These are phyloP conservation scores for Nyctalus aviator DNA, from an alignment of 2,797 vertebrate species.

Conservation along the genomic window DNA sequence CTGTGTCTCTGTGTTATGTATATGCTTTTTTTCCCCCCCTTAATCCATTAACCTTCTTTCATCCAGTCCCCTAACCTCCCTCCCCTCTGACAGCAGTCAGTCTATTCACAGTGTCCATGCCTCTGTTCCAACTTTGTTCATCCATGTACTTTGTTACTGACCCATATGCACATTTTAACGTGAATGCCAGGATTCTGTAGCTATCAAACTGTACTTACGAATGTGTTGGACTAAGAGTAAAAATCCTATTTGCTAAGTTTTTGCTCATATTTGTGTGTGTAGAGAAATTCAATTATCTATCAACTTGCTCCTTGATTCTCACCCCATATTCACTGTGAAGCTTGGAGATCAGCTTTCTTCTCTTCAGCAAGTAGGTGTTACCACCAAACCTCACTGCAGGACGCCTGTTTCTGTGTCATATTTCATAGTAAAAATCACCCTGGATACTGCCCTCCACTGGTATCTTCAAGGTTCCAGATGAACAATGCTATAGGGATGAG, in stretches of 20 bases:
- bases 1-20: too few species aligned
- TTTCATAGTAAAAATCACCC: neutral
- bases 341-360: neutral
- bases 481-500: neutral
- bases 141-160: neutral
- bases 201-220: neutral
- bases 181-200: neutral
- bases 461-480: neutral
- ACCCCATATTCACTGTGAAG: neutral
- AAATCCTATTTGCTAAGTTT: neutral
- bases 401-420: neutral
- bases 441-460: neutral
- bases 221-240: rapidly evolving
- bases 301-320: neutral
- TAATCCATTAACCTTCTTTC: too few species aligned
- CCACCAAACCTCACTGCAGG: neutral
- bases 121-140: neutral
- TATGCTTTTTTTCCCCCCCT: too few species aligned
- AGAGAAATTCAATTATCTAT: neutral
- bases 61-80: too few species aligned
- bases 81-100: neutral
- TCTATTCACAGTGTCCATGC: neutral
- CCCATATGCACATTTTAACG: neutral
- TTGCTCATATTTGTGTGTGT: neutral
- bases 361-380: neutral